These are phyloP conservation scores for Herpailurus yagouaroundi DNA, from an alignment of 2,113 vertebrate species.

Conservation along the genomic window DNA sequence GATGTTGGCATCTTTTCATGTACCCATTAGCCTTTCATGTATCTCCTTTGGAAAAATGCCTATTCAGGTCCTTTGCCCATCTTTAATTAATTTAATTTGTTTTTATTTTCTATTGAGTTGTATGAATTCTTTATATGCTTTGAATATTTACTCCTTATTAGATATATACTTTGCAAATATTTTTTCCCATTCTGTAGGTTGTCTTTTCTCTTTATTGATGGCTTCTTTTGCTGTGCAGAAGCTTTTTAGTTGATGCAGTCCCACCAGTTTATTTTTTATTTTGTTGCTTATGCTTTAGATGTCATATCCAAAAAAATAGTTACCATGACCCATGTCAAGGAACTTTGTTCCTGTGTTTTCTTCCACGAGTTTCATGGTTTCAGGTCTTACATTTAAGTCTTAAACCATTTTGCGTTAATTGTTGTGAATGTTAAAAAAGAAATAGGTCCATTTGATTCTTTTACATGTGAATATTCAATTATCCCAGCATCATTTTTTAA, in stretches of 20 bases:
- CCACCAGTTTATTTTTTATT: neutral
- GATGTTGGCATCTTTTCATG: neutral
- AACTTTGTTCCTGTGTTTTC: neutral
- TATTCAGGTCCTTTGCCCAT: neutral
- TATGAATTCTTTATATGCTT: neutral
- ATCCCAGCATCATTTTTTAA: neutral
- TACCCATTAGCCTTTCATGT: neutral
- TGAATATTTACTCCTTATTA: neutral
- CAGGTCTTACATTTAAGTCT: neutral
- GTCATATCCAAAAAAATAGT: neutral
- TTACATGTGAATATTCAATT: neutral
- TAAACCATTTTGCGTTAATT: neutral
- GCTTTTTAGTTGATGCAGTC: neutral
- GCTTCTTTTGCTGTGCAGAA: neutral
- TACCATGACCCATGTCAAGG: neutral
- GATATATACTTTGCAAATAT: neutral
- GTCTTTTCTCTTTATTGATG: neutral
- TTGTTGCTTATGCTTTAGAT: neutral
- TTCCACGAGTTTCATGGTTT: neutral
- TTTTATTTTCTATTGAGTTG: neutral
- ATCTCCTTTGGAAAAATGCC: neutral
- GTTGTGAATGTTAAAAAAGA: neutral
- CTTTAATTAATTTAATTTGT: neutral
- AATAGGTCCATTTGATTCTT: neutral
- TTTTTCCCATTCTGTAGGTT: neutral